Base-by-base conservation (phyloP, 2,888 invertebrate species). In the Hololepta plana region DNA sequence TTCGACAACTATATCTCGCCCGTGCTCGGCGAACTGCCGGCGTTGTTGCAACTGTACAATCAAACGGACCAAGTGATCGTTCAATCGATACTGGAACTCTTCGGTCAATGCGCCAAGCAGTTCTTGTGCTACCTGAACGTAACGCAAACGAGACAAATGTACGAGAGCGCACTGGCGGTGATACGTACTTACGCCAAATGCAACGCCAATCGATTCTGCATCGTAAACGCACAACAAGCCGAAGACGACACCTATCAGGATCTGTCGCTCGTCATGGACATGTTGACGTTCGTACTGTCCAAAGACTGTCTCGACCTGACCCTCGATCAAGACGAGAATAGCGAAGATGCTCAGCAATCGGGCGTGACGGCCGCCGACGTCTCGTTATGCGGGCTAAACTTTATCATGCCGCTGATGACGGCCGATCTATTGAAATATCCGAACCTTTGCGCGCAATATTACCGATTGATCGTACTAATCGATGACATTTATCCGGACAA, bases 21-120 rank as follows among this genome's bases (percentile, higher is more conserved):
- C 4, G 59, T 77, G 17, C 49, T 84, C 38, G 62, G 62, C 12
- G 72, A 74, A 46, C 53, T 76, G 34, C 68, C 77, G 2, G 64
- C 63, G n/a, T 59, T 84, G 23, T 50, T 85, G 29, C 72, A 64
- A 32, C 48, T 74, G 15, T 85, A 79, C 46, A 42, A 35, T 29
- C 74, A 77, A 51, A 79, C 80, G 52, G 81, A 81, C 49, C 74
- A 75, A 28, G 67, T 72, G 29, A 68, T 87, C 31, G 76, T 85
- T 24, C 67, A 80, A 42, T 61, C 80, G 8, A 69, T 81, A 21
- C 53, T 81, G 32, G 72, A 75, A 44, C 53, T 84, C 19, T 71
- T 79, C 33, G 69, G 70, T 19, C 73, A 75, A 44, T 70, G 71
- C 39, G 72, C 77, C 2, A 70, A 71, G 39, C 60, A 68, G 33